Base-by-base conservation (phyloP, 2,888 invertebrate species). In the Eilema sororculum region DNA sequence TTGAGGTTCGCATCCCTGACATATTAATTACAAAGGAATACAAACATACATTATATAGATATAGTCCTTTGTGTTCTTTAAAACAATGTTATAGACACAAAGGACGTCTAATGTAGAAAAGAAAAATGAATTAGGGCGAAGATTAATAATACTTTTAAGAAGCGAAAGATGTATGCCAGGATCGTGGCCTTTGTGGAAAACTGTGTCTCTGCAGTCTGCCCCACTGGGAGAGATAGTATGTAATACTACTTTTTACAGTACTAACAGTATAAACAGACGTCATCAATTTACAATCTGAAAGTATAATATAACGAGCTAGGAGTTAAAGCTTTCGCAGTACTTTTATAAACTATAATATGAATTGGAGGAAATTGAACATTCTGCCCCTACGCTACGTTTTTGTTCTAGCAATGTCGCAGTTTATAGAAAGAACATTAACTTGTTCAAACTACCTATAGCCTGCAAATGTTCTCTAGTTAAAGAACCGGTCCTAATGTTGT, bases 401-500 rank as follows among this genome's bases (percentile, higher is more conserved):
- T 8, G 2, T 52, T 52, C 8, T 52, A 52, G 52, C 28, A 41
- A 16, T 16, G 46, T 6, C 16, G 1, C 5, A 5, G 5, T 46
- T 46, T 6, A 20, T 46, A 46, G 0, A 46, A 20, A 46, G 5
- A 52, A n/a, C 0, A 46, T 46, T 37, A 46, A 46, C 20, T 46
- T 46, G 16, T 52, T n/a, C 52, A 9, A 52, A 52, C 52, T 52
- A 8, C n/a, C 9, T 52, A 0, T 46, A 20, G 9, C 0, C 9
- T 20, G 8, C n/a, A 13, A 62, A 24, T 20, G 20, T 20, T 20
- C 24, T 56, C 4, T 52, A 65, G 64, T 8, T 12, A 30, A 5
- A 57, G 28, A 64, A 64, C 56, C 33, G 6, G 59, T 41, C 3
- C 25, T 59, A 37, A 46, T 81, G 79, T 76, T 70, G 77, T 68